phyloP scores from a whole-genome alignment of 2,888 invertebrate genomes.

The Xestia ashworthii region DNA sequence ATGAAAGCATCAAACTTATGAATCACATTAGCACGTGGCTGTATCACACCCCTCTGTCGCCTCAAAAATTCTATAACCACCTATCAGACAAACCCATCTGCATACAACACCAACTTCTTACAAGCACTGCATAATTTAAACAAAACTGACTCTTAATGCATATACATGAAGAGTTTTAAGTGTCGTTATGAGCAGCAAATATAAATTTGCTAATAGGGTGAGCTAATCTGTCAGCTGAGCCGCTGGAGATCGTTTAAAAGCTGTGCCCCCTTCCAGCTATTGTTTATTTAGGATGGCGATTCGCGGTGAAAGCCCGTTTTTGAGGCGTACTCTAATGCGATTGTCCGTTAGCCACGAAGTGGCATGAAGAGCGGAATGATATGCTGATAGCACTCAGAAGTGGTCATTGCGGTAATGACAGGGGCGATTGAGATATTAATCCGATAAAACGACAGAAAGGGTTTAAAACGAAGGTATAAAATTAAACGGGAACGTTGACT shows the following conservation, averaged over 20 bases:
- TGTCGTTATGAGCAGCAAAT: conserved; percentile 59
- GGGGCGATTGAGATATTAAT: conserved; percentile 74
- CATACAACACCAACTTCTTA: conserved; percentile 65
- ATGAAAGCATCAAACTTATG: conserved; percentile 70
- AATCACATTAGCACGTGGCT: conserved; percentile 83
- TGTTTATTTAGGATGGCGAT: conserved; percentile 90
- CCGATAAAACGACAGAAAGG: conserved; percentile 65
- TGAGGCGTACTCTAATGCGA: conserved; percentile 89
- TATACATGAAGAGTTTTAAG: conserved; percentile 44
- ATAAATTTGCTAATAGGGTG: conserved; percentile 80
- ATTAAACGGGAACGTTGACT: conserved; percentile 52
- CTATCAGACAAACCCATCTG: conserved; percentile 84
- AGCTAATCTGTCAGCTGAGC: conserved; percentile 90
- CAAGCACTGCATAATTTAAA: conserved; percentile 23
- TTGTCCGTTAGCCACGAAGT: conserved; percentile 83
- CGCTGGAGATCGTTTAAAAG: conserved; percentile 89
- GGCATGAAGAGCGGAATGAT: conserved; percentile 74
- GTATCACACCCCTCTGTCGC: conserved; percentile 83
- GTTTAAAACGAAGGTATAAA: conserved; percentile 51
- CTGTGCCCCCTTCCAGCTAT: conserved; percentile 87
- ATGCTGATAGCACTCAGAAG: conserved; percentile 75
- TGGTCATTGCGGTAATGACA: conserved; percentile 70
- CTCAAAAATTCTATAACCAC: conserved; percentile 87
- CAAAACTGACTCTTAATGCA: conserved; percentile 65
- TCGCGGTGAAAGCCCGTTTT: conserved; percentile 87